These are phyloP conservation scores for Sesia bembeciformis DNA, from an alignment of 2,888 invertebrate genomes.

Conservation along the genomic window DNA sequence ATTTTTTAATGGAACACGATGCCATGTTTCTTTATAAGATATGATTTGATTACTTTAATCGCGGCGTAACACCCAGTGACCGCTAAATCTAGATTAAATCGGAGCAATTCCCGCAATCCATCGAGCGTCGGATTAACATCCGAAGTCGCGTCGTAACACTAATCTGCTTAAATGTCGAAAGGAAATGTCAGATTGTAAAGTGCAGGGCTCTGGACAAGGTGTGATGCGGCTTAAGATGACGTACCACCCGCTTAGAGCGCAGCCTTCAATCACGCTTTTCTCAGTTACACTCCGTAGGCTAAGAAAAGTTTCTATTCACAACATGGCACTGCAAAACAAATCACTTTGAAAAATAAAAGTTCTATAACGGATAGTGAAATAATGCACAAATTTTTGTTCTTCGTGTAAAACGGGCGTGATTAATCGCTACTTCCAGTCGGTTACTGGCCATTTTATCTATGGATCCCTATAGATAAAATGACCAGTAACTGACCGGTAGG, in stretches of 20 bases:
- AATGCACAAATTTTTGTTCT: too few species aligned
- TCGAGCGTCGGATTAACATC: slow-evolving; percentile 69
- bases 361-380: too few species aligned
- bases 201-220: slow-evolving; percentile 50
- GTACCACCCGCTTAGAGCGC: slow-evolving; percentile 48
- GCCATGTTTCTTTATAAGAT: not conserved
- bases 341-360: too few species aligned
- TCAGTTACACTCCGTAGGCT: slow-evolving; percentile 4
- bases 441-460: too few species aligned
- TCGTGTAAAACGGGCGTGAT: too few species aligned
- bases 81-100: slow-evolving; percentile 62
- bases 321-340: too few species aligned
- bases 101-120: slow-evolving; percentile 63
- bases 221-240: slow-evolving; percentile 55
- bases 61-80: slow-evolving; percentile 20
- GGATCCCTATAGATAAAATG: too few species aligned
- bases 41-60: slow-evolving; percentile 6
- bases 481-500: too few species aligned
- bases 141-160: slow-evolving; percentile 63
- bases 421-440: too few species aligned
- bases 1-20: not conserved
- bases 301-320: not conserved
- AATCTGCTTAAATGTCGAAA: slow-evolving; percentile 74
- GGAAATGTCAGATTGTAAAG: slow-evolving; percentile 74
- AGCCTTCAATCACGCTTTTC: slow-evolving; percentile 31